Evolutionary conservation across 2,113 vertebrate genomes (phyloP), one percentile per base, ranked within the genome.

Genomic region (Hepsetus odoe): DNA sequence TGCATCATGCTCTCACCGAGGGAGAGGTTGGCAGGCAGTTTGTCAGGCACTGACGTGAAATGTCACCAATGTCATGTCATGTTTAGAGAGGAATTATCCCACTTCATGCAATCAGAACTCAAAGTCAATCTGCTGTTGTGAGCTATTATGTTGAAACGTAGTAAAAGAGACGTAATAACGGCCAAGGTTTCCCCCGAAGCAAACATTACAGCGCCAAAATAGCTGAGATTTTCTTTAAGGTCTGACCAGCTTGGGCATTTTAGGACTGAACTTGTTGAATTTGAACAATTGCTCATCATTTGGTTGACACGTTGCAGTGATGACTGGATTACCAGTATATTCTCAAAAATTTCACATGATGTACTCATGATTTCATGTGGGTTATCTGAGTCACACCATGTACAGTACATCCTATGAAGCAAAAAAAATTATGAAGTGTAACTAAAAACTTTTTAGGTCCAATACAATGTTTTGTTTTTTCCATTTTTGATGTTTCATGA

Each of bases 41-140:
- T 79, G 77, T 64, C 77, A 79, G 77, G 28, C 68, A 24, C 68
- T 72, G 77, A 79, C 68, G 58, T 79, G 77, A 72, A 79, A 72
- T 79, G 77, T 79, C 77, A 79, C 33, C 24, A 79, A 72, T 72
- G 77, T 79, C 77, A 72, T 79, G 77, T 72, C 77, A 79, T 72
- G 58, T 79, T 79, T 72, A 72, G 62, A 72, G 68, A 65, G 44
- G 58, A 79, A 79, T 79, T 79, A 79, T 72, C 58, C 58, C 33
- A 16, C 77, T 79, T 79, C 55, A 65, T 65, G 58, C 77, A 72
- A 64, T 55, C 24, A 72, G 61, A 79, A 64, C 56, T 65, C 68
- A 72, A 51, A 72, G 55, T 59, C 28, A 65, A 55, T 59, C n/a
- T 18, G 13, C 33, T 53, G 46, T 42, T 26, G 14, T 20, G 16